Conservation (phyloP, 2,113 vertebrate genomes). For the Anguilla japonica region DNA sequence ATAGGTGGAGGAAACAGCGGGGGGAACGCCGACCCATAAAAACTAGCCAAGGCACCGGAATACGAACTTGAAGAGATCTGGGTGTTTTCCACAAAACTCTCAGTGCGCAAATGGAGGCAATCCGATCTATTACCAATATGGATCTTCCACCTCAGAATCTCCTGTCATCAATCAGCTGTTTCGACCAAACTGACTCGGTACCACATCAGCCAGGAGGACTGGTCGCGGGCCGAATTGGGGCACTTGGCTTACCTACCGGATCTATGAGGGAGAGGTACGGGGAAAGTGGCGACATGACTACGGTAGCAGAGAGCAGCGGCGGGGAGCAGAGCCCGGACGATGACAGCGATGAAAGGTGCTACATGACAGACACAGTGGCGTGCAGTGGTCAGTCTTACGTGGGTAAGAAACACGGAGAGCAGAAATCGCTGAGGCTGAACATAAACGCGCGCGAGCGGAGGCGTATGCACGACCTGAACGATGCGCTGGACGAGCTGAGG, state of each 20-base stretch:
- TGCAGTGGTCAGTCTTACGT: constrained; percentile 41
- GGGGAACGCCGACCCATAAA: constrained; percentile 43
- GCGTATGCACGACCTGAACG: constrained; percentile 75
- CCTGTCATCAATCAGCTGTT: constrained; percentile 70
- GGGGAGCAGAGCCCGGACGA: constrained; percentile 79
- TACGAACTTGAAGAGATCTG: constrained; percentile 69
- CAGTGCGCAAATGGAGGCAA: constrained; percentile 73
- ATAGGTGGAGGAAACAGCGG: constrained; percentile 41
- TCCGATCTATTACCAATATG: constrained; percentile 67
- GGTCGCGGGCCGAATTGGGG: constrained; percentile 48
- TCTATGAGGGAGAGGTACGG: constrained; percentile 72
- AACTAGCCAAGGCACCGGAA: constrained; percentile 77
- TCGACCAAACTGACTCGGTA: constrained; percentile 74
- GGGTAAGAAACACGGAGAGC: constrained; percentile 69
- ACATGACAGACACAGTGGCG: constrained; percentile 59
- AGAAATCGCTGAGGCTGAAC: constrained; percentile 63
- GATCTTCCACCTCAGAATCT: constrained; percentile 55
- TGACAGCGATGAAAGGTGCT: constrained; percentile 80
- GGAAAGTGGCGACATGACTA: constrained; percentile 62
- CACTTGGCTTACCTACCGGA: constrained; percentile 63
- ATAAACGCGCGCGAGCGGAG: constrained; percentile 72
- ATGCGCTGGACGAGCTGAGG: constrained; percentile 70
- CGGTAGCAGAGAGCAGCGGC: constrained; percentile 76
- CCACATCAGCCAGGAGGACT: constrained; percentile 45
- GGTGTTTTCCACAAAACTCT: constrained; percentile 78